These are phyloP conservation scores for Acleris emargana DNA, from an alignment of 2,888 invertebrate genomes.

Conservation along the genomic window DNA sequence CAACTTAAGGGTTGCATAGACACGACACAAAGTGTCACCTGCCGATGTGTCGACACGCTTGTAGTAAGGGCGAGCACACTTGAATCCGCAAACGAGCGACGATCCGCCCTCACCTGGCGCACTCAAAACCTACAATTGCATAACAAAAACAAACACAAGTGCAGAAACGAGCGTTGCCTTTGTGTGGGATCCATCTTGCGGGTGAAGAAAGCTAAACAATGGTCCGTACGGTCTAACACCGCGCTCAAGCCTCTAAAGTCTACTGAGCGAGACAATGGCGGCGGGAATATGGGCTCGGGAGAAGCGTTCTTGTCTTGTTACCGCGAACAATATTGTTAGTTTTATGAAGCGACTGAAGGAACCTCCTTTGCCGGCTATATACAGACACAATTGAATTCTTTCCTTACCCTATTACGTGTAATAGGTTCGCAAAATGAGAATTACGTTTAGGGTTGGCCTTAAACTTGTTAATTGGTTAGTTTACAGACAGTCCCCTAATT, in stretches of 20 bases:
- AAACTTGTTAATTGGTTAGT: constrained; percentile 34
- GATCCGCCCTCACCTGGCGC: constrained; percentile 61
- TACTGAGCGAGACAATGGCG: constrained; percentile 75
- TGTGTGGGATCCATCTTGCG: constrained; percentile 75
- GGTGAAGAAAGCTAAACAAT: constrained; percentile 82
- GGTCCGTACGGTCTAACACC: constrained; percentile 68
- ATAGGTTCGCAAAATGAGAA: constrained; percentile 30
- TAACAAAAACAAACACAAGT: constrained; percentile 79
- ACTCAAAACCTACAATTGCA: constrained; percentile 79
- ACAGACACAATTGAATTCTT: constrained; percentile 39
- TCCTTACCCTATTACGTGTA: constrained; percentile 36
- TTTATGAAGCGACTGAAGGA: constrained; percentile 74
- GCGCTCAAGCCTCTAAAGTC: constrained; percentile 74
- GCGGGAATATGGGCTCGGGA: constrained; percentile 74
- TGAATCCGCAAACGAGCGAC: constrained; percentile 72
- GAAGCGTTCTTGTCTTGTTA: constrained; percentile 79
- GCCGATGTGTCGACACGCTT: constrained; percentile 1
- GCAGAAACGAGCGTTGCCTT: constrained; percentile 74
- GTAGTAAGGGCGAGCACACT: constrained; percentile 46
- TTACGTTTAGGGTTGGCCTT: constrained; percentile 7
- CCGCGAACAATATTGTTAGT: constrained; percentile 80
- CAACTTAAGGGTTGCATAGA: not conserved
- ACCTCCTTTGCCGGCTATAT: constrained; percentile 61
- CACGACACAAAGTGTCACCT: not conserved
- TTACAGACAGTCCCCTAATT: constrained; percentile 14